A percentile compares a stretch with the other conserved stretches of the same genome.
Evolutionary conservation across 2,797 vertebrate genomes (phyloP).

Genomic region (Threskiornis aethiopicus): DNA sequence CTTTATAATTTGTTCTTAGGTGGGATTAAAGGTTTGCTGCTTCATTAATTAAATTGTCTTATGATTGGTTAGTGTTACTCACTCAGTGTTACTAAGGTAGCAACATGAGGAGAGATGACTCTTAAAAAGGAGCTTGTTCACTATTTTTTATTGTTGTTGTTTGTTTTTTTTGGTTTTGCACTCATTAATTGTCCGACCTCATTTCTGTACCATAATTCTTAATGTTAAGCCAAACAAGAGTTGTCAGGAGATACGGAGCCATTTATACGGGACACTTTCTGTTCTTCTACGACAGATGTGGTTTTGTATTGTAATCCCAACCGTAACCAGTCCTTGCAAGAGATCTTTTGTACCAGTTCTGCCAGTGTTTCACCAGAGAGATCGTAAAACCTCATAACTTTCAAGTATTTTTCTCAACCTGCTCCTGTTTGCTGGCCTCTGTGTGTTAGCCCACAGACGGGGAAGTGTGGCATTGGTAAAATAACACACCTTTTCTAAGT

Average conservation of each 20-base stretch:
- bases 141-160: background rate
- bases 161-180: background rate
- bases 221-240: background rate
- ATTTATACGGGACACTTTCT: background rate
- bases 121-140: background rate
- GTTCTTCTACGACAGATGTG: fast-evolving
- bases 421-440: background rate
- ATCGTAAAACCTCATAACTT: background rate
- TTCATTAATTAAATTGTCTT: constrained; percentile 24
- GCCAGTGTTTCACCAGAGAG: background rate
- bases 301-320: background rate
- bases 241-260: background rate
- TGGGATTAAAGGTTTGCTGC: constrained; percentile 36
- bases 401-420: background rate
- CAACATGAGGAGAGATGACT: background rate
- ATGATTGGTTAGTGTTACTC: background rate
- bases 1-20: constrained; percentile 27
- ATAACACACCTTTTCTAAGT: background rate
- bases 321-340: background rate
- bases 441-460: background rate
- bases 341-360: background rate
- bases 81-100: background rate
- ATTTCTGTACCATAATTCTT: background rate
- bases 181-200: background rate
- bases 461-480: background rate